Evolutionary conservation across 2,113 vertebrate species (phyloP).

Genomic region (Gallinago jamesoni): DNA sequence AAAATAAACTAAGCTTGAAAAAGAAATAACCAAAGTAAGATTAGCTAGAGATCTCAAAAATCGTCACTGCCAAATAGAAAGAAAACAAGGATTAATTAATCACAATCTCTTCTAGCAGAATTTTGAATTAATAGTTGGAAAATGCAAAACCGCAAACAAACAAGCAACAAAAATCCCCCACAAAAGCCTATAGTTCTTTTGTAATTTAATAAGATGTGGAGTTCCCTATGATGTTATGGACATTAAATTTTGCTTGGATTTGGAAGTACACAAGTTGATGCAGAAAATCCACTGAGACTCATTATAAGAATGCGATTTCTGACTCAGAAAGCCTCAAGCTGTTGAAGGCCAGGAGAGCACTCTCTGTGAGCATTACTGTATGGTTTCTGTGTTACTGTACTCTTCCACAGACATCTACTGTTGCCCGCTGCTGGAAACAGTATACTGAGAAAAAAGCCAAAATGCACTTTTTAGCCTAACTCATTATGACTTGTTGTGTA

Average conservation of each 20-base stretch:
- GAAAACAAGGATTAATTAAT: not conserved
- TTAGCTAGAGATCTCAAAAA: not conserved
- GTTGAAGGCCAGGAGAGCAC: not conserved
- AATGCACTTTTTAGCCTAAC: not conserved
- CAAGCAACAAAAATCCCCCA: not conserved
- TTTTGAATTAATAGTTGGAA: not conserved
- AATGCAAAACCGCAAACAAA: not conserved
- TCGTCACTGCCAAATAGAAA: not conserved
- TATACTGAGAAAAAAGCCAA: not conserved
- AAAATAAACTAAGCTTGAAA: not conserved
- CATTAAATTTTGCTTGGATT: not conserved
- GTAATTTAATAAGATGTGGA: not conserved
- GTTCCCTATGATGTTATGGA: not conserved
- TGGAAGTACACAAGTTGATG: not conserved
- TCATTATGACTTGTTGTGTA: fast-evolving
- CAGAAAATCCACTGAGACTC: not conserved
- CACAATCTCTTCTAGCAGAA: not conserved
- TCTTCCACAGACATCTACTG: not conserved
- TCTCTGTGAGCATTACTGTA: not conserved
- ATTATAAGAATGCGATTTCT: not conserved
- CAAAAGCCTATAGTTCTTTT: not conserved
- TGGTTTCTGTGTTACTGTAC: not conserved
- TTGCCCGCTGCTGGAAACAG: not conserved
- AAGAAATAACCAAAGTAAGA: not conserved
- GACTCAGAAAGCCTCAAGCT: not conserved